phyloP scores from a whole-genome alignment of 2,888 invertebrate species.

The Girardia tigrina region DNA sequence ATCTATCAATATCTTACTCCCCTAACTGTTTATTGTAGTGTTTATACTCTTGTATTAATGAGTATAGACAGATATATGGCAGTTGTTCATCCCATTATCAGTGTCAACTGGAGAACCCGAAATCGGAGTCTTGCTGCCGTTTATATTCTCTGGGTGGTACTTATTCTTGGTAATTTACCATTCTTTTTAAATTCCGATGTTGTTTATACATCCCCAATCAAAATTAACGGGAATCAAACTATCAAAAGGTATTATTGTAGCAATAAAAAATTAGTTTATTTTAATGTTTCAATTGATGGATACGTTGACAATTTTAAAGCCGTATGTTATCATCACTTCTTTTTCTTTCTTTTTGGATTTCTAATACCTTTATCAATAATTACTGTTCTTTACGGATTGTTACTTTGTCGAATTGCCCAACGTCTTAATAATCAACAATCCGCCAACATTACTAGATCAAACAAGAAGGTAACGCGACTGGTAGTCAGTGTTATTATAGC shows the following conservation, averaged over 20 bases:
- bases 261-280: slow-evolving; percentile 55
- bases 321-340: slow-evolving; percentile 7
- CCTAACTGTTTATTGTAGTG: slow-evolving; percentile 78
- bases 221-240: neutral
- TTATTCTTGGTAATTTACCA: slow-evolving; percentile 27
- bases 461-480: slow-evolving; percentile 75
- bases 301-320: neutral
- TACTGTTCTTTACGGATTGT: slow-evolving; percentile 71
- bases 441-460: slow-evolving; percentile 67
- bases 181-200: slow-evolving; percentile 26
- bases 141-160: slow-evolving; percentile 59
- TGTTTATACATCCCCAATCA: neutral
- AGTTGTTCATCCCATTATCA: slow-evolving; percentile 76
- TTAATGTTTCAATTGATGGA: neutral
- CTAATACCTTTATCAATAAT: slow-evolving; percentile 70
- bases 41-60: slow-evolving; percentile 83
- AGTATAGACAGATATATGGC: slow-evolving; percentile 75
- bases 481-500: slow-evolving; percentile 77
- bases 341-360: slow-evolving; percentile 31
- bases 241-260: slow-evolving; percentile 24
- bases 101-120: slow-evolving; percentile 69
- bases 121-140: slow-evolving; percentile 67
- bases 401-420: slow-evolving; percentile 66
- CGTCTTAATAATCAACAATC: slow-evolving; percentile 57
- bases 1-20: slow-evolving; percentile 76